A percentile compares a stretch with the other conserved stretches of the same genome.
phyloP scores from a whole-genome alignment of 2,888 invertebrate species.

The Choristoneura rosaceana region DNA sequence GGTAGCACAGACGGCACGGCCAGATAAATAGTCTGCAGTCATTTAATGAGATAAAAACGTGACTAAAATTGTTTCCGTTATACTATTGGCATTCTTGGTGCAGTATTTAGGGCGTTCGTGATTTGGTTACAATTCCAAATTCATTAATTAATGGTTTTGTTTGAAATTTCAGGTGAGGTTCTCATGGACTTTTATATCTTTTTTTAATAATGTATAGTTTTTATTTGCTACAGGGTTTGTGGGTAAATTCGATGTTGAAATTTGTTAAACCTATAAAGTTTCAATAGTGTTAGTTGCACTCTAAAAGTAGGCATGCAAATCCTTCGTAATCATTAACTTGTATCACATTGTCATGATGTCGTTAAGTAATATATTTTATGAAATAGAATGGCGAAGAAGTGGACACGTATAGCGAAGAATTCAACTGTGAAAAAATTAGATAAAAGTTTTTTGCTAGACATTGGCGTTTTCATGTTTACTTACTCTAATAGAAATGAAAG shows the following conservation, averaged over 20 bases:
- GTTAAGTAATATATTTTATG: too few relatives aligned
- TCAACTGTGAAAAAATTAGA: background rate
- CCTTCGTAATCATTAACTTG: too few relatives aligned
- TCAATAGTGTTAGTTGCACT: too few relatives aligned
- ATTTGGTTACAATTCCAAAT: slow-evolving; percentile 27
- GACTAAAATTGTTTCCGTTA: slow-evolving; percentile 64
- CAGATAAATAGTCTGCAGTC: slow-evolving; percentile 73
- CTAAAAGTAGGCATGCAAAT: too few relatives aligned
- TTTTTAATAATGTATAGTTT: background rate
- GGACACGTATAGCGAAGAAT: background rate
- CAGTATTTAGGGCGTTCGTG: slow-evolving; percentile 43
- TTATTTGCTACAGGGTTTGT: too few relatives aligned
- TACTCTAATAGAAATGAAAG: background rate
- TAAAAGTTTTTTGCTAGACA: background rate
- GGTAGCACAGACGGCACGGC: slow-evolving; percentile 65
- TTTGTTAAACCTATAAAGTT: too few relatives aligned
- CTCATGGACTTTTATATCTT: background rate
- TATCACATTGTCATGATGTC: too few relatives aligned
- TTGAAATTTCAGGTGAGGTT: slow-evolving; percentile 17
- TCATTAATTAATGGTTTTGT: slow-evolving; percentile 32
- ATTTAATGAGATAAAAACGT: slow-evolving; percentile 81
- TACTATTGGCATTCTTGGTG: slow-evolving; percentile 58
- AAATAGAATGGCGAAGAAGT: too few relatives aligned
- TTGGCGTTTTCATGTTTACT: background rate
- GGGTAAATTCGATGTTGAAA: too few relatives aligned